Conservation (phyloP, 2,888 invertebrate genomes). For the Suillia variegata region DNA sequence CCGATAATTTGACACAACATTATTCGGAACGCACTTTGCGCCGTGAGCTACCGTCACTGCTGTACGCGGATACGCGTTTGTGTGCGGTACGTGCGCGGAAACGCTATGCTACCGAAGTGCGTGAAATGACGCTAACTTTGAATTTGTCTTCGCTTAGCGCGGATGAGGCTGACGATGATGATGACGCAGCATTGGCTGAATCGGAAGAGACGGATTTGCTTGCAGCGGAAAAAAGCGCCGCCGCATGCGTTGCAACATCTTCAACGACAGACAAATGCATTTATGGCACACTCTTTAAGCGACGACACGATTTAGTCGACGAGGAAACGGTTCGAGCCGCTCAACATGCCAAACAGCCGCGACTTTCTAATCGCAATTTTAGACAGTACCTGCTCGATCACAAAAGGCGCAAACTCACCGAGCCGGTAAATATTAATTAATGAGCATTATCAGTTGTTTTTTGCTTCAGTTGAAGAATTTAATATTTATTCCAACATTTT, state of each 20-base stretch:
- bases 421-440: constrained; percentile 69
- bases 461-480: no score
- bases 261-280: constrained; percentile 50
- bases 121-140: constrained; percentile 72
- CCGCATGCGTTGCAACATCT: constrained; percentile 20
- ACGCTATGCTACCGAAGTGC: constrained; percentile 67
- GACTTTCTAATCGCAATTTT: constrained; percentile 48
- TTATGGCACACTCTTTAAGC: constrained; percentile 50
- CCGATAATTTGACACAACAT: constrained; percentile 27
- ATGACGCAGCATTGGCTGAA: constrained; percentile 21
- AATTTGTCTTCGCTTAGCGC: constrained; percentile 64
- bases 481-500: constrained; percentile 8
- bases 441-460: no score
- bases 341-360: constrained; percentile 38
- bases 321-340: constrained; percentile 43
- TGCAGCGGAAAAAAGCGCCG: constrained; percentile 16
- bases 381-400: constrained; percentile 74
- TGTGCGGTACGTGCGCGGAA: constrained; percentile 66
- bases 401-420: constrained; percentile 72
- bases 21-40: constrained; percentile 31
- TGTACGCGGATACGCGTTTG: constrained; percentile 59
- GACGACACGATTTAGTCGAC: constrained; percentile 40
- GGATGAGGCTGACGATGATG: constrained; percentile 69
- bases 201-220: constrained; percentile 22
- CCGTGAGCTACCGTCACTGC: constrained; percentile 53